phyloP scores from a whole-genome alignment of 2,797 vertebrate genomes.

The Denticeps clupeoides region DNA sequence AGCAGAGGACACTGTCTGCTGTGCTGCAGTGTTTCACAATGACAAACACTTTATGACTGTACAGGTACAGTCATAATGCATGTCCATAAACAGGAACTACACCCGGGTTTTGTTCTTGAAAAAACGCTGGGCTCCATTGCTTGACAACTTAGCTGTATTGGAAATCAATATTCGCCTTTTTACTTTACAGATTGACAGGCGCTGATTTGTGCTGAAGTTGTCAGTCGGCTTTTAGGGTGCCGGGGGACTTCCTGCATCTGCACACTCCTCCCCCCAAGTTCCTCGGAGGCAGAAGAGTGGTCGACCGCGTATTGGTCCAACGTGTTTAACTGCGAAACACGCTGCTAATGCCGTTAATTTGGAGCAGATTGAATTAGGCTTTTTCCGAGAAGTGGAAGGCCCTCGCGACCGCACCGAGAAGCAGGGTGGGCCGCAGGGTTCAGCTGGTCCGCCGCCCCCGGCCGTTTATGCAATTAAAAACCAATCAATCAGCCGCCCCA shows the following conservation, averaged over 20 bases:
- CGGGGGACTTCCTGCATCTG: no score
- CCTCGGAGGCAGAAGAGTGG: slow-evolving; percentile 17
- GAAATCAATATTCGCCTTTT: slow-evolving; percentile 15
- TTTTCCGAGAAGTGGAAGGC: slow-evolving; percentile 25
- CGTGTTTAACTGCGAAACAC: slow-evolving; percentile 31
- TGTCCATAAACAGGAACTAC: not conserved
- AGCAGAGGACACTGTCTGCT: no score
- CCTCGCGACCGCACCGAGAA: slow-evolving; percentile 4
- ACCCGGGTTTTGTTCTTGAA: not conserved
- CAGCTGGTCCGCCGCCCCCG: slow-evolving; percentile 6
- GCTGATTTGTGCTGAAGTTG: slow-evolving; percentile 30
- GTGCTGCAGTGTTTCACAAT: no score
- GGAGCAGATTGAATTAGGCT: slow-evolving; percentile 42
- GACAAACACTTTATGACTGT: no score
- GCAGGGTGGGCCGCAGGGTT: slow-evolving; percentile 4
- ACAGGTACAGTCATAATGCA: no score
- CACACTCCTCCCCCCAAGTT: slow-evolving; percentile 15
- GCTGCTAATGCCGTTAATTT: slow-evolving; percentile 44
- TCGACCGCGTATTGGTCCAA: slow-evolving; percentile 7
- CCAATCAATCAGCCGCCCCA: slow-evolving; percentile 33
- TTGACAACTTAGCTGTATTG: slow-evolving; percentile 18
- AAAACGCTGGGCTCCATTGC: not conserved
- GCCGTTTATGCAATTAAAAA: slow-evolving; percentile 36
- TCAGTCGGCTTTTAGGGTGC: no score
- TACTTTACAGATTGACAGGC: slow-evolving; percentile 23